Conservation (phyloP, 2,888 invertebrate genomes). For the Corythucha ciliata region DNA sequence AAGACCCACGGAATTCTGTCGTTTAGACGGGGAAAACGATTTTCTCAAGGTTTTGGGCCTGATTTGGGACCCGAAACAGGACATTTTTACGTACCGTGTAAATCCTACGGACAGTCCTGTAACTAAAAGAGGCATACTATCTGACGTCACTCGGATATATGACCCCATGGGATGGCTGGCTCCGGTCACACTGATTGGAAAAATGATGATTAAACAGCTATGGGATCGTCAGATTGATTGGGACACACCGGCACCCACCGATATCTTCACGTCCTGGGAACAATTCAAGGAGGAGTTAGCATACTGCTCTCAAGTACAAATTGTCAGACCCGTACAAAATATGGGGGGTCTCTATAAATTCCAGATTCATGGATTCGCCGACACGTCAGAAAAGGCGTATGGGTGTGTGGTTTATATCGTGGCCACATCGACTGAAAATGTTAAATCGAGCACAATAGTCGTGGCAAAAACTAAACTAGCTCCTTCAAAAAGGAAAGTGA, state of each 20-base stretch:
- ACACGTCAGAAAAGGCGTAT: slow-evolving; percentile 23
- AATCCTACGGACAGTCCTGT: background rate
- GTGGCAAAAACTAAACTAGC: slow-evolving; percentile 27
- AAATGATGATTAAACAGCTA: too few relatives aligned
- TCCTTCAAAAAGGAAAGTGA: slow-evolving; percentile 23
- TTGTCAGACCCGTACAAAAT: background rate
- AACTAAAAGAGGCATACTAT: slow-evolving; percentile 3
- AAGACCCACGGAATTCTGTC: background rate
- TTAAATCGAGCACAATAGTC: background rate
- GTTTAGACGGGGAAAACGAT: background rate
- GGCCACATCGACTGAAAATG: background rate
- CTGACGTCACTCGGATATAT: slow-evolving; percentile 3
- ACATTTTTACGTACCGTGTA: slow-evolving; percentile 9
- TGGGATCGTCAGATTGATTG: too few relatives aligned
- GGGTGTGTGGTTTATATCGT: slow-evolving; percentile 23
- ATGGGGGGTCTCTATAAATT: background rate
- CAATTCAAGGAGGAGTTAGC: too few relatives aligned
- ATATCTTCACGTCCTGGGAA: too few relatives aligned
- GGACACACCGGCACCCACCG: too few relatives aligned
- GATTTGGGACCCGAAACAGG: slow-evolving; percentile 2
- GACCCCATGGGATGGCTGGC: slow-evolving; percentile 7
- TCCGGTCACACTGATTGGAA: slow-evolving; percentile 7
- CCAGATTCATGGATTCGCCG: slow-evolving; percentile 24
- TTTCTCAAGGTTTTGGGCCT: slow-evolving; percentile 12
- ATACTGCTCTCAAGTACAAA: background rate